Conservation (phyloP, 1,140 invertebrate genomes). For the Drosophila truncata region DNA sequence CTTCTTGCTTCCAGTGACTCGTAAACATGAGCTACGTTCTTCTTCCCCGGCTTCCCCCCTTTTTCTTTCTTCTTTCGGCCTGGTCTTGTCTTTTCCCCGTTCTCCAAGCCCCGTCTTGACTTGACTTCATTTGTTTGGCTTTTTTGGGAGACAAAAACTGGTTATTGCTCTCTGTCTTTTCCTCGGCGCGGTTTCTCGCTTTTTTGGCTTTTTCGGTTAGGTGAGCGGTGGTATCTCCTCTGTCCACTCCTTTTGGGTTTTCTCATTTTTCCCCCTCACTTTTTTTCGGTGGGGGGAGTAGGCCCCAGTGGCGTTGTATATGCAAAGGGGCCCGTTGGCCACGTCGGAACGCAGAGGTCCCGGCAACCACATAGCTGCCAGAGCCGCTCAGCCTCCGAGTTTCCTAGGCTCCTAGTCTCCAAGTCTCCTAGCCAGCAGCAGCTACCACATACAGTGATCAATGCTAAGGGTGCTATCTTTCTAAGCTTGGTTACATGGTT, state of each 20-base stretch:
- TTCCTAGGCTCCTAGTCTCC: slow-evolving; percentile 23
- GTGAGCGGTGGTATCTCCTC: slow-evolving; percentile 51
- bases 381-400: slow-evolving; percentile 25
- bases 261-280: slow-evolving; percentile 22
- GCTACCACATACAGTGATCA: slow-evolving; percentile 34
- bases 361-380: slow-evolving; percentile 51
- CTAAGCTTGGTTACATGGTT: no score
- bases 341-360: slow-evolving; percentile 49
- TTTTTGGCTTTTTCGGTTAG: slow-evolving; percentile 41
- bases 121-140: slow-evolving; percentile 84
- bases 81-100: slow-evolving; percentile 31
- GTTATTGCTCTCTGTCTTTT: slow-evolving; percentile 79
- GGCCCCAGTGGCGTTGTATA: slow-evolving; percentile 61
- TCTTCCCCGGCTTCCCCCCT: slow-evolving; percentile 37
- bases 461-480: not conserved
- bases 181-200: slow-evolving; percentile 32
- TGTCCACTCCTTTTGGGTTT: not conserved
- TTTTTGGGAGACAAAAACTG: slow-evolving; percentile 83
- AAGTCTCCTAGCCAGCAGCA: slow-evolving; percentile 13
- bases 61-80: slow-evolving; percentile 53
- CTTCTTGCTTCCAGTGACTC: slow-evolving; percentile 48
- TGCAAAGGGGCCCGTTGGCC: slow-evolving; percentile 72
- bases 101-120: slow-evolving; percentile 28
- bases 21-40: slow-evolving; percentile 82
- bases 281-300: slow-evolving; percentile 17